These are phyloP conservation scores for Anhinga anhinga DNA, from an alignment of 2,113 vertebrate species.

Conservation along the genomic window DNA sequence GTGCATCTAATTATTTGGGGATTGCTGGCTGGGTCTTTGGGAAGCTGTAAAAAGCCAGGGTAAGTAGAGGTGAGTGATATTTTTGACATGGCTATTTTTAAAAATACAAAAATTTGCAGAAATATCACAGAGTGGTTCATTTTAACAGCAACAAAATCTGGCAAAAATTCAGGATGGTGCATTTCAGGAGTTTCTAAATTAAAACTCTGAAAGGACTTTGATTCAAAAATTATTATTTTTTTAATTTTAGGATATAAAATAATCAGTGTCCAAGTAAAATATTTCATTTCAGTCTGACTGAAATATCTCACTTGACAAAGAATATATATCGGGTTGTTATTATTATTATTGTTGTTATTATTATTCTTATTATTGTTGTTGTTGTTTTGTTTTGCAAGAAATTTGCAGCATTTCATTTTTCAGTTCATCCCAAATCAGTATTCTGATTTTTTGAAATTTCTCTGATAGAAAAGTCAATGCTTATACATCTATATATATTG, in stretches of 20 bases:
- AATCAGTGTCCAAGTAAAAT: background rate
- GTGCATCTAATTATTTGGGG: background rate
- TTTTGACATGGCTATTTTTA: background rate
- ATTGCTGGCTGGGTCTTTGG: background rate
- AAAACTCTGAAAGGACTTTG: background rate
- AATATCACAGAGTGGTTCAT: background rate
- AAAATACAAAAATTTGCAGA: background rate
- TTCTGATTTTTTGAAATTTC: background rate
- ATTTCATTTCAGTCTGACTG: background rate
- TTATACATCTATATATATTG: background rate
- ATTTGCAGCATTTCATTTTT: background rate
- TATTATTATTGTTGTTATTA: too few species aligned
- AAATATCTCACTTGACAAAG: background rate
- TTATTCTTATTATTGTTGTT: too few species aligned
- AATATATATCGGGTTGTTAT: background rate
- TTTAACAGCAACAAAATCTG: background rate
- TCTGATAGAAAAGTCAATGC: background rate
- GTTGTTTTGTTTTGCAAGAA: background rate
- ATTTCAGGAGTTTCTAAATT: background rate
- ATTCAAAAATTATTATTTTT: background rate
- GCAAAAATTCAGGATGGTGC: background rate
- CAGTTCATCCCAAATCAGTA: background rate
- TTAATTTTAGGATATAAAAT: background rate
- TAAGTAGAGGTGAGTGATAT: background rate
- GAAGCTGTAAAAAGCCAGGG: background rate